Evolutionary conservation across 2,113 vertebrate species (phyloP).

Genomic region (Cryptotis parvus): DNA sequence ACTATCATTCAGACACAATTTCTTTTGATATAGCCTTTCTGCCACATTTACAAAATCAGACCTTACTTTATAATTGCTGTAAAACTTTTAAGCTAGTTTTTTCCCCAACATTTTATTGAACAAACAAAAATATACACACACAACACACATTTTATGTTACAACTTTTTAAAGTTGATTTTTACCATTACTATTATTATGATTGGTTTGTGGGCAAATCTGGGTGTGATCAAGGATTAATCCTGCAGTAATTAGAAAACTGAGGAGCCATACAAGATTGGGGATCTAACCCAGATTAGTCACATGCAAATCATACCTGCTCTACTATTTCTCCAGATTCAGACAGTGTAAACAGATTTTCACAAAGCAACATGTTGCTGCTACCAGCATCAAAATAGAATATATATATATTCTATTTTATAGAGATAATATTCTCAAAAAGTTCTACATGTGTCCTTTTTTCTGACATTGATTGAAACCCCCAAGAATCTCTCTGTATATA

Average conservation of each 20-base stretch:
- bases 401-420: too few species aligned
- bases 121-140: neutral
- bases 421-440: neutral
- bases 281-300: too few species aligned
- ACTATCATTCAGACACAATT: constrained; percentile 1
- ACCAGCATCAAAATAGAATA: constrained; percentile 6
- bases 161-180: neutral
- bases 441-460: neutral
- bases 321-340: too few species aligned
- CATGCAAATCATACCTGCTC: too few species aligned
- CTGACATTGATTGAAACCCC: too few species aligned
- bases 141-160: constrained; percentile 1
- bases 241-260: too few species aligned
- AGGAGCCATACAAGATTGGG: too few species aligned
- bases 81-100: neutral
- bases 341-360: neutral
- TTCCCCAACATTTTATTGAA: constrained; percentile 1
- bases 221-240: too few species aligned
- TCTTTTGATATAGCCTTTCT: neutral
- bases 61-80: neutral
- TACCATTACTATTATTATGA: too few species aligned
- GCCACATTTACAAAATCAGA: neutral
- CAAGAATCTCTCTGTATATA: too few species aligned
- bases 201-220: too few species aligned
- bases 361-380: neutral